These are phyloP conservation scores for Xanthia icteritia DNA, from an alignment of 2,888 invertebrate species.

Conservation along the genomic window DNA sequence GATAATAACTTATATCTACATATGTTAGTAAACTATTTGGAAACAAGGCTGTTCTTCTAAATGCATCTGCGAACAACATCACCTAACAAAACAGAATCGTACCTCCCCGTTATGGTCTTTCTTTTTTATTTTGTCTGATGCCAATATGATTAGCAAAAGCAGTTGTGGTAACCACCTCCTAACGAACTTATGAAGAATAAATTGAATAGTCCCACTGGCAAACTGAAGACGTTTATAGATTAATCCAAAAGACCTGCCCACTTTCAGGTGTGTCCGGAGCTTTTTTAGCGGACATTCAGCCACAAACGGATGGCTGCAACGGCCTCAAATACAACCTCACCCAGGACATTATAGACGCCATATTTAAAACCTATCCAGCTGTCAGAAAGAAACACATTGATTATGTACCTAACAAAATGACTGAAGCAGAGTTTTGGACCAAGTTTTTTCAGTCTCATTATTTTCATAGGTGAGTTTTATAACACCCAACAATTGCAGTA, in stretches of 20 bases:
- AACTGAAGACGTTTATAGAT: background rate
- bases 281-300: constrained; percentile 97
- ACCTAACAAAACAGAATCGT: too few species aligned
- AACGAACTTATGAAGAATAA: background rate
- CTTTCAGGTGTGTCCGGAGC: constrained; percentile 92
- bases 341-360: constrained; percentile 98
- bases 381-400: constrained; percentile 99
- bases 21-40: too few species aligned
- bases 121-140: background rate
- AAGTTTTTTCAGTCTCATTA: constrained; percentile 99
- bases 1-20: too few species aligned
- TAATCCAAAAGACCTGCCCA: background rate
- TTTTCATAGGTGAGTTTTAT: constrained; percentile 93
- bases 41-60: too few species aligned
- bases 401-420: constrained; percentile 98
- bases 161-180: background rate
- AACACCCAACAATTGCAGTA: background rate
- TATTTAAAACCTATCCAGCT: constrained; percentile 99
- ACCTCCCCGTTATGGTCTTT: too few species aligned
- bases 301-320: constrained; percentile 98
- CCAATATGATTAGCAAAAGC: too few species aligned
- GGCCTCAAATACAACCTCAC: constrained; percentile 99
- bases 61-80: too few species aligned
- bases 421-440: constrained; percentile 99
- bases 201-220: background rate